Evolutionary conservation across 37 sponge, comb jelly and placozoan species (phyloP), one percentile per base, ranked within the genome.

Genomic region (Agelas oroides): DNA sequence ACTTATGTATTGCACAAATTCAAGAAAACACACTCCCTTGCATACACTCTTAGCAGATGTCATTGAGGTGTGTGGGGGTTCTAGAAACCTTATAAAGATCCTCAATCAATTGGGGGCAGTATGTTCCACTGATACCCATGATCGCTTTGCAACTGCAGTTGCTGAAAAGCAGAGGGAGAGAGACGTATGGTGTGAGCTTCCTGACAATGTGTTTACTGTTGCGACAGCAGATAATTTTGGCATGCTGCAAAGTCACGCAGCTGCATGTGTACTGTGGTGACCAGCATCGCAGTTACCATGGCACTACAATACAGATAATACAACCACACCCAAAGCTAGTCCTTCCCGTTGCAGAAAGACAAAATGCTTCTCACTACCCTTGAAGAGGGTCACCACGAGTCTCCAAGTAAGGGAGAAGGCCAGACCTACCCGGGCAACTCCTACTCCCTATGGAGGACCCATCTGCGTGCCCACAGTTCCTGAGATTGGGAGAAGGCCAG

Each of bases 231-330:
- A 81, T 34, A 81, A 81, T 31, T 69, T 83, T 71, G 73, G 71
- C 39, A 83, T 72, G 62, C 64, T 83, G 30, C 65, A 83, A 59
- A 83, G 83, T 24, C 3, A 83, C 35, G 38, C 83, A 31, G 62
- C 74, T 32, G n/a, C n/a, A n/a, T n/a, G 83, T 83, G 6, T 71
- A 83, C 63, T 72, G 83, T 59, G 74, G 83, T 1, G 31, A 83
- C 30, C 83, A 83, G 64, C 74, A 83, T 19, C 17, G 82, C 5
- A 83, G 82, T 34, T 81, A 81, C 57, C 82, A 81, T 81, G 83
- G 83, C 17, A 83, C 83, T 14, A 83, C 83, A 37, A 52, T 83
- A 34, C 83, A 83, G 53, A 3, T 81, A 12, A 59, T 70, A 70
- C 82, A 81, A 55, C 82, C 70, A 68, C 11, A 59, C 21, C 36